These are phyloP conservation scores for Paramormyrops hopkinsi DNA, from an alignment of 2,797 vertebrate genomes.

Conservation along the genomic window DNA sequence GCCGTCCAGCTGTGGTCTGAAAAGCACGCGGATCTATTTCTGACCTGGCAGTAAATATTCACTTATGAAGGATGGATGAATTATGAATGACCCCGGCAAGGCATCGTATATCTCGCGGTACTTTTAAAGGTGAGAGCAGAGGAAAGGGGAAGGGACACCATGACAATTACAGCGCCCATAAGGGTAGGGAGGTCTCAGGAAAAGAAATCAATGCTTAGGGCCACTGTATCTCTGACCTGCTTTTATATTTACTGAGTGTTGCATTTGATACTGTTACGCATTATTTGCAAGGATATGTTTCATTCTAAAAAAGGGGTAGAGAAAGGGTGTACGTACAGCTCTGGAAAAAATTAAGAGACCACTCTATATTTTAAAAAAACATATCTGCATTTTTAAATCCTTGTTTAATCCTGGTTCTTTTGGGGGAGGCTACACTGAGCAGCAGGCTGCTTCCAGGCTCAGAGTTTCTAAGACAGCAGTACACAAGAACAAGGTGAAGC, in stretches of 20 bases:
- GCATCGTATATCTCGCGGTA: conserved; percentile 16
- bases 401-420: neutral
- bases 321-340: neutral
- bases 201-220: conserved; percentile 8
- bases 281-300: conserved; percentile 35
- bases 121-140: conserved; percentile 16
- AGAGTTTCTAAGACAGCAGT: neutral
- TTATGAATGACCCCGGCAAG: conserved; percentile 45
- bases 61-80: conserved; percentile 41
- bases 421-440: neutral
- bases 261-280: conserved; percentile 6
- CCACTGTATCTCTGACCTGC: neutral
- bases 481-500: neutral
- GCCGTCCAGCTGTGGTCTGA: conserved; percentile 27
- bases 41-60: conserved; percentile 46
- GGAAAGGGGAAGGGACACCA: neutral
- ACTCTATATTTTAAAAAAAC: neutral
- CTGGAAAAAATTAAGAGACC: neutral
- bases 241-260: neutral
- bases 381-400: neutral
- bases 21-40: conserved; percentile 32
- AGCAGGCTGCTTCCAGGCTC: neutral
- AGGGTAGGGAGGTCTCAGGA: neutral
- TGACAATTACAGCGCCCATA: neutral
- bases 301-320: neutral